Evolutionary conservation across 92 coral and sea anemone genomes (phyloP), one percentile per base, ranked within the genome.

Genomic region (Epizoanthus ramosus): DNA sequence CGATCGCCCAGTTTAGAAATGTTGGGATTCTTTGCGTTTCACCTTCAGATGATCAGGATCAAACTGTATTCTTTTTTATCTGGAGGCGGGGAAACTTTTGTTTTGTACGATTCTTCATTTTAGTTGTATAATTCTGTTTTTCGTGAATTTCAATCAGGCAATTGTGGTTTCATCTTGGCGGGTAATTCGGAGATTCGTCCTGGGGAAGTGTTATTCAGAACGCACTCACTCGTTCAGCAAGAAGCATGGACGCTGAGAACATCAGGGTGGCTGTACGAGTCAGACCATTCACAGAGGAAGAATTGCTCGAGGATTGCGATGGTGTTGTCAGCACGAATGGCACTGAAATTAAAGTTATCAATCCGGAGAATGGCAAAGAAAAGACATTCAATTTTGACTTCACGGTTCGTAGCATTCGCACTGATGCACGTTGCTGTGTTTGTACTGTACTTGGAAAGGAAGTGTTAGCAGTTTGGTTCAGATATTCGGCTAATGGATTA

Each of bases 241-340:
- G 50, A 60, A 77, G 58, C 8, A 77, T 77, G 82, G 82, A 77
- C 24, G 82, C 82, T 6, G 82, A 77, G 63, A 88, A 84, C 57
- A 89, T 95, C 69, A 77, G 87, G 71, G 98, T 95, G 14, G 98
- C 98, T 19, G 97, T 97, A 21, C 76, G 92, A 19, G 94, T 97
- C 23, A 86, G 98, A 41, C 93, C 95, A 7, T 90, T 90, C 33
- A 92, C 63, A 58, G 95, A 94, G 80, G 88, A 79, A 59, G 99
- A 97, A 87, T 84, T 71, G 59, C 77, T 81, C 19, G 88, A 88
- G 79, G 80, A 84, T 66, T 89, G 92, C 37, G 88, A 81, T 54
- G 63, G 91, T 65, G 90, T 97, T 31, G 93, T 97, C 52, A 84
- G 86, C 81, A 77, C 97, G 59, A 87, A 90, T 43, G 85, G 79